Evolutionary conservation across 2,888 invertebrate species (phyloP).

Genomic region (Rhamnusium bicolor): DNA sequence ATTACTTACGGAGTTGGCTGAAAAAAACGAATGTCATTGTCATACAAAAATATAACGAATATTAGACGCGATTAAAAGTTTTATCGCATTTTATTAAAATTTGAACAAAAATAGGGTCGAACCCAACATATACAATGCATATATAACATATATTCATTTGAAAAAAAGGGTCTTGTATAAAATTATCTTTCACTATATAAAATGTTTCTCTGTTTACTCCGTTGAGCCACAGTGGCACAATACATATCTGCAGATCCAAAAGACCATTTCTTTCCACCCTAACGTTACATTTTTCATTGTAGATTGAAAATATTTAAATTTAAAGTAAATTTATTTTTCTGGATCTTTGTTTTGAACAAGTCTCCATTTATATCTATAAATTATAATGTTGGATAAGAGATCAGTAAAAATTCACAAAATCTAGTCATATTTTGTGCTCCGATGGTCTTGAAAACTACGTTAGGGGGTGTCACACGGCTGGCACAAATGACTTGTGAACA

Average conservation of each 20-base stretch:
- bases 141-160: no score
- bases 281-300: not conserved
- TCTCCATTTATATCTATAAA: constrained; percentile 53
- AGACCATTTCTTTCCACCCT: not conserved
- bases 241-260: not conserved
- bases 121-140: no score
- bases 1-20: no score
- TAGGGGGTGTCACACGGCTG: constrained; percentile 59
- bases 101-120: no score
- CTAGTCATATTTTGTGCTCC: constrained; percentile 69
- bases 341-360: constrained; percentile 45
- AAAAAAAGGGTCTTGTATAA: not conserved
- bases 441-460: constrained; percentile 69
- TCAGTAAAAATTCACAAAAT: constrained; percentile 62
- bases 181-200: not conserved
- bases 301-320: constrained; percentile 29
- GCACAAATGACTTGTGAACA: constrained; percentile 64
- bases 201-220: not conserved
- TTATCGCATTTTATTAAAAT: no score
- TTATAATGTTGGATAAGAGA: constrained; percentile 53
- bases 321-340: constrained; percentile 37
- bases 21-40: no score
- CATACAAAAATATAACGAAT: no score
- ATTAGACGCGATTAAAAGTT: no score
- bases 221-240: not conserved